Percentiles rank a stretch among this genome's conserved stretches.
These are phyloP conservation scores for Hypomesus transpacificus DNA, from an alignment of 2,113 vertebrate genomes.

Conservation along the genomic window DNA sequence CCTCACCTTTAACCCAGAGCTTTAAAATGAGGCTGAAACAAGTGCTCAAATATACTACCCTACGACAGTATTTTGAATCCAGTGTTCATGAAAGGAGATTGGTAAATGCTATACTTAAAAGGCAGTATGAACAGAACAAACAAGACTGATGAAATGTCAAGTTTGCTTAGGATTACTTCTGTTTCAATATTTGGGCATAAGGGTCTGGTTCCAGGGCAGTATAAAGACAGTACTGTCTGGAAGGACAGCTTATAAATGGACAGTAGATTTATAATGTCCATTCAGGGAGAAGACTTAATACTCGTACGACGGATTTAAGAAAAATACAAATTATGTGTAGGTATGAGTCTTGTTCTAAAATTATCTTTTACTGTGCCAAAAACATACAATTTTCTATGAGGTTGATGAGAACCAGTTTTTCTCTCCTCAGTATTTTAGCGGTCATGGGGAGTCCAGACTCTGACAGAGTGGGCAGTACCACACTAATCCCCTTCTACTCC, in stretches of 20 bases:
- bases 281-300: too few species aligned
- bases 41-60: too few species aligned
- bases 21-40: not conserved
- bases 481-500: conserved; percentile 43
- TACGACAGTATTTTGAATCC: not conserved
- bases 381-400: not conserved
- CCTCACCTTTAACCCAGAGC: not conserved
- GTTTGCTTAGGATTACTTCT: conserved; percentile 45
- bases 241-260: not conserved
- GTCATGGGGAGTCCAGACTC: conserved; percentile 80
- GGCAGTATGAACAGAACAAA: conserved; percentile 34
- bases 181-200: conserved; percentile 46
- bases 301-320: too few species aligned
- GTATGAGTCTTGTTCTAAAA: too few species aligned
- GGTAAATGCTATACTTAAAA: conserved; percentile 31
- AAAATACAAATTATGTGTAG: too few species aligned
- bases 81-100: conserved; percentile 1
- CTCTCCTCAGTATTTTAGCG: conserved; percentile 21
- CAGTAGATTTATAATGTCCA: too few species aligned
- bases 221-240: conserved; percentile 16
- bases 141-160: conserved; percentile 39
- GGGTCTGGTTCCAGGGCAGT: conserved; percentile 12
- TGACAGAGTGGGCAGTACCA: conserved; percentile 51
- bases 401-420: not conserved
- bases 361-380: too few species aligned